Evolutionary conservation across 2,888 invertebrate genomes (phyloP).

Genomic region (Tortricodes alternella): DNA sequence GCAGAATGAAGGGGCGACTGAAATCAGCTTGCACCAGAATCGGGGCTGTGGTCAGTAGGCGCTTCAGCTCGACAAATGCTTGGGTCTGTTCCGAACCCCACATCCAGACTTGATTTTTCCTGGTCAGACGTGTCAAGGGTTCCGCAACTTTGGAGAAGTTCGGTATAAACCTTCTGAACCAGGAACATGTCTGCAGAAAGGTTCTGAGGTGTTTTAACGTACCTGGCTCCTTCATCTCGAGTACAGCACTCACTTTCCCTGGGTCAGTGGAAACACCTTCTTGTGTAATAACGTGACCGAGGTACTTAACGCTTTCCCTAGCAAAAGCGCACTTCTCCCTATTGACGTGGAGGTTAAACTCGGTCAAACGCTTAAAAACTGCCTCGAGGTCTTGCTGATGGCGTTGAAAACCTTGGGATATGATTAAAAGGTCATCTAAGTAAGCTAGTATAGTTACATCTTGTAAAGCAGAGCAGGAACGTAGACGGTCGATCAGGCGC

Average conservation of each 20-base stretch:
- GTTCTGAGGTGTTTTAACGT: constrained; percentile 22
- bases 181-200: constrained; percentile 37
- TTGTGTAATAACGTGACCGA: constrained; percentile 13
- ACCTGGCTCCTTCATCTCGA: background rate
- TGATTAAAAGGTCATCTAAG: no score
- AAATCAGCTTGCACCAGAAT: constrained; percentile 33
- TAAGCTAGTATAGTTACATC: no score
- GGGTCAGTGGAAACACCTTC: constrained; percentile 6
- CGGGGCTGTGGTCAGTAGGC: constrained; percentile 31
- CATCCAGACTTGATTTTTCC: no score
- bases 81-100: constrained; percentile 13
- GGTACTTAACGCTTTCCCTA: constrained; percentile 9
- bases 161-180: constrained; percentile 31
- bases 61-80: constrained; percentile 35
- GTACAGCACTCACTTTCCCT: background rate
- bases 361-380: no score
- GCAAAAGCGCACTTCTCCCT: constrained; percentile 15
- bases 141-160: no score
- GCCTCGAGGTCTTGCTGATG: no score
- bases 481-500: no score
- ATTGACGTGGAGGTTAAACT: background rate
- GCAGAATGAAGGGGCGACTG: constrained; percentile 27
- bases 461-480: no score
- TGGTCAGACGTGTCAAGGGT: no score
- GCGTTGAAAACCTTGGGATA: no score